These are phyloP conservation scores for Saimiri boliviensis DNA, from an alignment of 2,113 vertebrate species.

Conservation along the genomic window DNA sequence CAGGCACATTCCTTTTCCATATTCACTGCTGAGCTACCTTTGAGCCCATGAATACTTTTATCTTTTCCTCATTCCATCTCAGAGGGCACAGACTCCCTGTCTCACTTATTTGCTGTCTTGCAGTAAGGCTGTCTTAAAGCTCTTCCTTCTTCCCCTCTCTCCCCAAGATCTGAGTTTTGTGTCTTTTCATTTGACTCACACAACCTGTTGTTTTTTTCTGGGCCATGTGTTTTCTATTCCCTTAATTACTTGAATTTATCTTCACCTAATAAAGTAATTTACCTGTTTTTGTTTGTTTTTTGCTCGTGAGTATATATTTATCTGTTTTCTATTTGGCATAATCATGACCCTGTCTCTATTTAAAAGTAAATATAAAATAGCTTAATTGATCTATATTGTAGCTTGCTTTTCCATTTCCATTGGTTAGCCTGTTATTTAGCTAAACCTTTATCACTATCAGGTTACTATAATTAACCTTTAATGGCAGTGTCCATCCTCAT, in stretches of 20 bases:
- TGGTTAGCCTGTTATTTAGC: not conserved
- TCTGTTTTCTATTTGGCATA: not conserved
- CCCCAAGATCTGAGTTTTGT: not conserved
- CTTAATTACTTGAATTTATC: not conserved
- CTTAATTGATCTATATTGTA: not conserved
- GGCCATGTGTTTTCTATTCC: not conserved
- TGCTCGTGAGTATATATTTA: too few species aligned
- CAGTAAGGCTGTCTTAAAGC: not conserved
- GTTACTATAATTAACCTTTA: conserved; percentile 40
- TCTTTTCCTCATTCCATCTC: conserved; percentile 22
- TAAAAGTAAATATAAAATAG: conserved; percentile 4
- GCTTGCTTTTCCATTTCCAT: conserved; percentile 34
- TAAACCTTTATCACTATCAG: not conserved
- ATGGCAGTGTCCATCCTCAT: conserved; percentile 10
- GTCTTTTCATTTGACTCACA: not conserved
- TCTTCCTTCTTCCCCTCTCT: not conserved
- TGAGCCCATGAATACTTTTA: not conserved
- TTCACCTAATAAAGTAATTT: not conserved
- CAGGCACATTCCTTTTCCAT: not conserved
- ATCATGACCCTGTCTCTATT: not conserved
- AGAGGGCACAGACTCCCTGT: not conserved
- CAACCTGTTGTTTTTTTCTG: not conserved
- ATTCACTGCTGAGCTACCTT: not conserved
- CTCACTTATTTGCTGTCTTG: not conserved
- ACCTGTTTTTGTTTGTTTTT: not conserved